A percentile compares a stretch with the other conserved stretches of the same genome.
Conservation (phyloP, 2,888 invertebrate species). For the Toxonevra muliebris region DNA sequence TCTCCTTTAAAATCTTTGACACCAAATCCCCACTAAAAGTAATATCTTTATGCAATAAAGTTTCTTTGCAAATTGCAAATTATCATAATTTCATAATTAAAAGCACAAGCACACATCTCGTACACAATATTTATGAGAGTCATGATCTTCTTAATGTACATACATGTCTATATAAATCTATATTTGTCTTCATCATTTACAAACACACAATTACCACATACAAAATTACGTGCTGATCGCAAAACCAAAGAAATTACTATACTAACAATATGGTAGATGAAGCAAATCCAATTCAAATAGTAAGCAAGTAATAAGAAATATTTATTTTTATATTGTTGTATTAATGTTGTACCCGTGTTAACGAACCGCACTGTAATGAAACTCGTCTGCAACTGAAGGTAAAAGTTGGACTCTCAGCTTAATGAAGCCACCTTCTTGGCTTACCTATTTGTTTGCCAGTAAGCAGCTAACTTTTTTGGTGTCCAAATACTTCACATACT, state of each 20-base stretch:
- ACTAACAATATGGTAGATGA: neutral
- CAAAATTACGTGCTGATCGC: constrained; percentile 1
- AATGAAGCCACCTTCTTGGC: constrained; percentile 31
- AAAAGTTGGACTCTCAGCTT: constrained; percentile 40
- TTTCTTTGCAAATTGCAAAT: no score
- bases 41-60: no score
- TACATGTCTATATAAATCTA: no score
- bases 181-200: neutral
- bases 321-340: neutral
- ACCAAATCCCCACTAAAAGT: no score
- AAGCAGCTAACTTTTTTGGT: neutral
- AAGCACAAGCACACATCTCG: no score
- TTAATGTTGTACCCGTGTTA: constrained; percentile 27
- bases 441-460: neutral
- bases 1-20: no score
- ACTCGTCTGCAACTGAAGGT: constrained; percentile 48
- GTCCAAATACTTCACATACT: no score
- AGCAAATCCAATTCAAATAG: constrained; percentile 7
- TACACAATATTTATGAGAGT: no score
- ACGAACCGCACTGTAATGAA: constrained; percentile 44
- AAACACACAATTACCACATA: neutral
- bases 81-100: no score
- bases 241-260: neutral
- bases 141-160: no score
- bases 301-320: neutral